Conservation (phyloP, 2,113 vertebrate genomes). For the Plecturocebus donacophilus region DNA sequence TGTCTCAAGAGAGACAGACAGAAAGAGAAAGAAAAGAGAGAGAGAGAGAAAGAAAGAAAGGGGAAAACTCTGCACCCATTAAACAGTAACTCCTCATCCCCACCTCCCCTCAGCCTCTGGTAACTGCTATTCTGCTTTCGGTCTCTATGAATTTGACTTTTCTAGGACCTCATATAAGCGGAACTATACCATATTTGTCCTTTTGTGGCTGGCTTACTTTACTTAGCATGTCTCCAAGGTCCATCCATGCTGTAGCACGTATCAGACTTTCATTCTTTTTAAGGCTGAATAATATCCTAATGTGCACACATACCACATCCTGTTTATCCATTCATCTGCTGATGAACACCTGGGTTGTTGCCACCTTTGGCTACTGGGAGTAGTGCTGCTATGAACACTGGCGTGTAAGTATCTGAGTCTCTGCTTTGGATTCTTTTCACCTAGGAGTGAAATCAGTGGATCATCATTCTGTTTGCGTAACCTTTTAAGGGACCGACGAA, state of each 20-base stretch:
- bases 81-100: not conserved
- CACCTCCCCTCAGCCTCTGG: not conserved
- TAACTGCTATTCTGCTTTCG: not conserved
- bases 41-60: too few relatives aligned
- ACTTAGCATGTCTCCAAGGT: not conserved
- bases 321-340: not conserved
- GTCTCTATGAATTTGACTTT: not conserved
- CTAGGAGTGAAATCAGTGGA: not conserved
- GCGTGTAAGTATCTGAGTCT: not conserved
- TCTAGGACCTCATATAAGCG: not conserved
- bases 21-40: too few relatives aligned
- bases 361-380: not conserved
- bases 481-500: not conserved
- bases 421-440: not conserved
- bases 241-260: not conserved
- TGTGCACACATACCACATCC: accelerated
- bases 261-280: not conserved
- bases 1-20: too few relatives aligned
- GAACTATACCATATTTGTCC: not conserved
- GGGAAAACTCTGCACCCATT: not conserved
- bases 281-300: not conserved
- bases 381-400: not conserved
- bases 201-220: not conserved
- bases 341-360: not conserved
- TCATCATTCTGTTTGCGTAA: not conserved